These are phyloP conservation scores for Azemiops feae DNA, from an alignment of 2,113 vertebrate genomes.

Conservation along the genomic window DNA sequence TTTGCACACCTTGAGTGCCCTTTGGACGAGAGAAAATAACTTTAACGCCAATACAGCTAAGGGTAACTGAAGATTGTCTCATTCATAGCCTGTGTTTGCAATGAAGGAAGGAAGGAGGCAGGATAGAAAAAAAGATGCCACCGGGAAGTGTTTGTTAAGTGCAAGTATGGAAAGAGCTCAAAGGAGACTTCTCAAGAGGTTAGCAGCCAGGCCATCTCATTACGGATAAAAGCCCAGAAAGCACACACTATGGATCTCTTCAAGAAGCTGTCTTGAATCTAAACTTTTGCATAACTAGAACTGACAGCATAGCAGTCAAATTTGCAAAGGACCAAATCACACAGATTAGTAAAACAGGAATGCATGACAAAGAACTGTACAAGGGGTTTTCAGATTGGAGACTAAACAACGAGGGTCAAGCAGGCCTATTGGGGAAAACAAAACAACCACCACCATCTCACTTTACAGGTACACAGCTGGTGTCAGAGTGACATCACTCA, in stretches of 20 bases:
- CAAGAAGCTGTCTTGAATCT: neutral
- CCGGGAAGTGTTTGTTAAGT: neutral
- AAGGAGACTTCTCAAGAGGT: neutral
- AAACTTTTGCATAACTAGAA: neutral
- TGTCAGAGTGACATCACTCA: neutral
- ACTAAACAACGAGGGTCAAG: neutral
- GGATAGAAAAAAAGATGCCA: neutral
- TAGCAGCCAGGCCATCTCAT: neutral
- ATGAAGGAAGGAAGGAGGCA: neutral
- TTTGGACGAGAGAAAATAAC: neutral
- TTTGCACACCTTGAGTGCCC: neutral
- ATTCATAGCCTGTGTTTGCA: neutral
- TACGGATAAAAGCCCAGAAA: neutral
- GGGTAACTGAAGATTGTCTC: neutral
- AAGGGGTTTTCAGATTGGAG: neutral
- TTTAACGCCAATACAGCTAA: neutral
- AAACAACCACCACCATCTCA: neutral
- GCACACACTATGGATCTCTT: neutral
- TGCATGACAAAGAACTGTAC: neutral
- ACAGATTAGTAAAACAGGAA: neutral
- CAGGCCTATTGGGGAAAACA: neutral
- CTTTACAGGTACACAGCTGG: neutral
- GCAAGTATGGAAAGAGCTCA: neutral
- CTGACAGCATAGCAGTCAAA: neutral
- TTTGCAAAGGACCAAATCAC: neutral